Percentiles rank a stretch among this genome's conserved stretches.
phyloP scores from a whole-genome alignment of 2,888 invertebrate species.

The Diarsia dahlii region DNA sequence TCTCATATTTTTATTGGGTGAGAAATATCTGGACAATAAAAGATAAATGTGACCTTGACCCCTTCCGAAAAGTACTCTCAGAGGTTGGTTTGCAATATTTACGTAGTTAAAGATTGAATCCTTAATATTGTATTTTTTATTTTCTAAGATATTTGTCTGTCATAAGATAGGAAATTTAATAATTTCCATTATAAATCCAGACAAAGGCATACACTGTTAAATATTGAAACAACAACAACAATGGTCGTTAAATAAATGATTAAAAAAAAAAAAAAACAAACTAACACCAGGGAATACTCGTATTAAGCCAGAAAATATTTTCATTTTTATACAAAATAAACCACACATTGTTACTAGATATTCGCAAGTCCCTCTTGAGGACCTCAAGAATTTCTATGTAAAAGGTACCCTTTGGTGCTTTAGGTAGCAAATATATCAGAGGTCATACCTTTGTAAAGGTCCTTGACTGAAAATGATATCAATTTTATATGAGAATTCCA shows the following conservation, averaged over 20 bases:
- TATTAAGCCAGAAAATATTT: not conserved
- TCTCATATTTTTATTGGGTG: not conserved
- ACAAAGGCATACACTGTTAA: not conserved
- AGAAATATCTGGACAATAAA: constrained; percentile 14
- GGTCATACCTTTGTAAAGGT: constrained; percentile 25
- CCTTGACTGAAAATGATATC: constrained; percentile 39
- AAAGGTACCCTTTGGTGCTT: constrained; percentile 14
- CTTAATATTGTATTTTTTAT: not conserved
- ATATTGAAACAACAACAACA: not conserved
- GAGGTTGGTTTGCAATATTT: not conserved
- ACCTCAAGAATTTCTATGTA: constrained; percentile 33
- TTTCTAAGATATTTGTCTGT: not conserved
- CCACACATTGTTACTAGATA: constrained; percentile 14
- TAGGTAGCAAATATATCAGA: constrained; percentile 29
- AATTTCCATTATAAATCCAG: not conserved
- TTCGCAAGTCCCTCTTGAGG: constrained; percentile 5
- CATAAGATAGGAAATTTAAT: not conserved
- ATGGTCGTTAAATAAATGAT: no score
- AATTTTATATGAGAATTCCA: constrained; percentile 40
- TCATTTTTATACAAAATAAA: constrained; percentile 21
- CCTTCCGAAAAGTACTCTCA: not conserved
- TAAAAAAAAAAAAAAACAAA: no score
- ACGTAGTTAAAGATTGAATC: not conserved
- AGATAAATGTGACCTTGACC: constrained; percentile 23
- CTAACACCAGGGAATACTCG: not conserved